A percentile compares a stretch with the other conserved stretches of the same genome.
phyloP scores from a whole-genome alignment of 1,140 invertebrate species.

The Hylaeus volcanicus region DNA sequence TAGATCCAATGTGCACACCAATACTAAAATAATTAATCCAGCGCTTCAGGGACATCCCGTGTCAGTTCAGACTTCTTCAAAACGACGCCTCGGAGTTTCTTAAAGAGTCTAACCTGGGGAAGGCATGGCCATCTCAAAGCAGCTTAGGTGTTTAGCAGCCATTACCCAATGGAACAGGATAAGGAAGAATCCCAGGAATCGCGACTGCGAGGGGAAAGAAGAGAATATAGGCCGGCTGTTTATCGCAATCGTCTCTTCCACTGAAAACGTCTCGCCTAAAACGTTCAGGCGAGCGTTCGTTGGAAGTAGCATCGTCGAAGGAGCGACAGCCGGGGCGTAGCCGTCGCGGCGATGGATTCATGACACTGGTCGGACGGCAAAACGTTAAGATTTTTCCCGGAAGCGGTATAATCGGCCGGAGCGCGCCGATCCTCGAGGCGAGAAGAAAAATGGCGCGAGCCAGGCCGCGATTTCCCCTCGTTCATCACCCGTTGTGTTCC shows the following conservation, averaged over 20 bases:
- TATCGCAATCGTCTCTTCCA: constrained; percentile 17
- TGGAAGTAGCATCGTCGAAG: not conserved
- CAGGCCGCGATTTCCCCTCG: constrained; percentile 57
- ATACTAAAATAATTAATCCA: too few relatives aligned
- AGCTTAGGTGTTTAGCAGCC: not conserved
- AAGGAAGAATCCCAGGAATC: constrained; percentile 20
- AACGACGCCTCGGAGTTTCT: not conserved
- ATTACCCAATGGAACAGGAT: not conserved
- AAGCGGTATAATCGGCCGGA: constrained; percentile 44
- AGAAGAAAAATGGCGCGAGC: constrained; percentile 55
- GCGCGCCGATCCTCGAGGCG: not conserved
- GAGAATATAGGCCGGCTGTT: constrained; percentile 17
- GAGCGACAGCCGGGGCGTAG: constrained; percentile 32
- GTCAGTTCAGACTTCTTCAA: not conserved
- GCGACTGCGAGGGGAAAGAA: not conserved
- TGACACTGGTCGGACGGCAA: constrained; percentile 40
- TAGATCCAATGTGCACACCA: too few relatives aligned
- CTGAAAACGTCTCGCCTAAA: constrained; percentile 28
- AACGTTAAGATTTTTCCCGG: constrained; percentile 62
- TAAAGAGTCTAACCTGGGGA: not conserved
- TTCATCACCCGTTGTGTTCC: constrained; percentile 51
- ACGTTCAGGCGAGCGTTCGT: not conserved
- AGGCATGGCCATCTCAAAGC: constrained; percentile 51
- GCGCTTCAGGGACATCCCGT: too few relatives aligned
- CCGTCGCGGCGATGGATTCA: constrained; percentile 31